Evolutionary conservation across 2,113 vertebrate genomes (phyloP).

Genomic region (Melanostigma gelatinosum): DNA sequence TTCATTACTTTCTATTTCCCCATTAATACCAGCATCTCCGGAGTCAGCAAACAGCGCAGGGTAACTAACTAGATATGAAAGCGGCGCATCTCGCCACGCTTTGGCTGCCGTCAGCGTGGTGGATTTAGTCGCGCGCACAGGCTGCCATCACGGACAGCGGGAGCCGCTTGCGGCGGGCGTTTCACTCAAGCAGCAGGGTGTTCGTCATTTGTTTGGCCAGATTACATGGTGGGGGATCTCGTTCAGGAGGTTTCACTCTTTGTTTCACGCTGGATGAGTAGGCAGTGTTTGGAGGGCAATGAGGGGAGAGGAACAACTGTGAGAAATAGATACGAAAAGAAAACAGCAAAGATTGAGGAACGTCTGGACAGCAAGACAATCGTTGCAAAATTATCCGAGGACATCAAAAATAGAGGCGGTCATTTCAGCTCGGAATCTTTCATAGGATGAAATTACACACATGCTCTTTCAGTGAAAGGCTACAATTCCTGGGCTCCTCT

Average conservation of each 20-base stretch:
- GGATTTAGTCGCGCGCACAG: slow-evolving; percentile 61
- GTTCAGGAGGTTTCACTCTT: slow-evolving; percentile 73
- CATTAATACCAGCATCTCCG: slow-evolving; percentile 62
- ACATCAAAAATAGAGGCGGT: background rate
- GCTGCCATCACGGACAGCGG: slow-evolving; percentile 60
- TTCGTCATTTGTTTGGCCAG: slow-evolving; percentile 74
- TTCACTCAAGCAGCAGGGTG: slow-evolving; percentile 63
- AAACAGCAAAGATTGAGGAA: slow-evolving; percentile 41
- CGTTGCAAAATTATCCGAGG: background rate
- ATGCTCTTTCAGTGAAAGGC: background rate
- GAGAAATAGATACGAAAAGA: slow-evolving; percentile 54
- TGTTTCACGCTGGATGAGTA: slow-evolving; percentile 67
- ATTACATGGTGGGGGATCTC: slow-evolving; percentile 77
- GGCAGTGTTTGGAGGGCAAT: slow-evolving; percentile 69
- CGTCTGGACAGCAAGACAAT: slow-evolving; percentile 23
- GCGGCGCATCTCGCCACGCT: slow-evolving; percentile 36
- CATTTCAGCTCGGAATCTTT: background rate
- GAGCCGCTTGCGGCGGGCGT: slow-evolving; percentile 49
- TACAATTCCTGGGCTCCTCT: background rate
- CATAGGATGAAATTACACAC: background rate
- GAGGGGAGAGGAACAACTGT: slow-evolving; percentile 47
- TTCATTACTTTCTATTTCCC: slow-evolving; percentile 69
- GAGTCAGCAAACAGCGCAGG: slow-evolving; percentile 62
- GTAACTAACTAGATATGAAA: slow-evolving; percentile 68
- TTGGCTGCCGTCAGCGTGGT: slow-evolving; percentile 58